Evolutionary conservation across 2,888 invertebrate species (phyloP).

Genomic region (Gymnosoma rotundatum): DNA sequence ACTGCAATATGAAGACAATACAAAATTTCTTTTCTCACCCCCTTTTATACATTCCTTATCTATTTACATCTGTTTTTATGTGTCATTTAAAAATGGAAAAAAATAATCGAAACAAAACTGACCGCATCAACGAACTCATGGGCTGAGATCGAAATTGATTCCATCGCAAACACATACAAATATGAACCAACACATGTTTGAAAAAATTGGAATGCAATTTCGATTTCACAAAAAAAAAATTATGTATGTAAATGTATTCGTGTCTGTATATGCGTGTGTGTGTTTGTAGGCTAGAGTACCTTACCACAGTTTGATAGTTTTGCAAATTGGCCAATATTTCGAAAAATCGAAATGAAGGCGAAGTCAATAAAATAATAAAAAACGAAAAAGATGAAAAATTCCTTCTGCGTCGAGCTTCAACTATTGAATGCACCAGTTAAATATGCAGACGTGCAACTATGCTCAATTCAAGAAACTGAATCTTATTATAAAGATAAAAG

Average conservation of each 20-base stretch:
- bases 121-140: slow-evolving; percentile 56
- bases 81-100: slow-evolving; percentile 20
- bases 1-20: slow-evolving; percentile 51
- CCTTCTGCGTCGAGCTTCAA: no score
- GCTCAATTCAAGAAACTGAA: no score
- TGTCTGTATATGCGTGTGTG: not conserved
- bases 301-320: slow-evolving; percentile 13
- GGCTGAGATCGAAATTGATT: slow-evolving; percentile 27
- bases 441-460: no score
- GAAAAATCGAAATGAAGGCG: not conserved
- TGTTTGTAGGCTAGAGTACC: slow-evolving; percentile 7
- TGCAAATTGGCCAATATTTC: slow-evolving; percentile 53
- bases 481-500: no score
- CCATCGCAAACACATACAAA: slow-evolving; percentile 8
- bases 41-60: slow-evolving; percentile 41
- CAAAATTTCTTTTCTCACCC: slow-evolving; percentile 14
- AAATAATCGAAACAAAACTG: slow-evolving; percentile 58
- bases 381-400: no score
- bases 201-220: slow-evolving; percentile 11
- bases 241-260: not conserved
- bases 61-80: slow-evolving; percentile 62
- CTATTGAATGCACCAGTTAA: no score
- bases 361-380: not conserved
- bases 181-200: not conserved
- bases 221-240: not conserved